Conservation (phyloP, 2,888 invertebrate species). For the Netelia virgata region DNA sequence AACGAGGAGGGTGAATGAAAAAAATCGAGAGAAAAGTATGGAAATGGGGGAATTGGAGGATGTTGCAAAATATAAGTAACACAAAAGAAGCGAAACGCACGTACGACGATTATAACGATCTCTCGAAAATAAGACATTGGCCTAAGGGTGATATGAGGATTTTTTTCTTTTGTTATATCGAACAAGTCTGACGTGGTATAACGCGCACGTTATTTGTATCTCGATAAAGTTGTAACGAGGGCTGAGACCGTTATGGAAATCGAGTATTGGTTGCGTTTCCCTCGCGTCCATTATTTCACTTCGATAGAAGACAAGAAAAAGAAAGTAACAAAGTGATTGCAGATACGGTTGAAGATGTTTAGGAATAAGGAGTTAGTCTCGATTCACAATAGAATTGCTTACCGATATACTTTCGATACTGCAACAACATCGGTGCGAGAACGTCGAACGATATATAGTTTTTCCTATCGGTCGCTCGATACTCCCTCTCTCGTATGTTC, state of each 20-base stretch:
- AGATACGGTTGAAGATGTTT: neutral
- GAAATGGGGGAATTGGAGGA: neutral
- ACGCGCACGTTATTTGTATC: neutral
- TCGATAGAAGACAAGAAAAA: slow-evolving; percentile 4
- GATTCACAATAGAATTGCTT: slow-evolving; percentile 50
- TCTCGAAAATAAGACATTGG: neutral
- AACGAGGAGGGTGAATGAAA: neutral
- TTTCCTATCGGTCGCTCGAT: slow-evolving; percentile 35
- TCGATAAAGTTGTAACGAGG: neutral
- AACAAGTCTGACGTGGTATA: neutral
- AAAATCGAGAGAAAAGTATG: neutral
- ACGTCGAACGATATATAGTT: neutral
- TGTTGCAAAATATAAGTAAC: neutral
- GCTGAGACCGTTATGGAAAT: slow-evolving; percentile 14
- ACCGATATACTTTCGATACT: slow-evolving; percentile 35
- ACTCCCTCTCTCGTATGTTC: slow-evolving; percentile 7
- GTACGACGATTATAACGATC: neutral
- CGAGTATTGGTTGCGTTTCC: neutral
- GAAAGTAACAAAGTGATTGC: neutral
- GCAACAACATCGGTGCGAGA: slow-evolving; percentile 11
- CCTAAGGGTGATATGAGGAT: neutral
- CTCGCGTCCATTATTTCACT: slow-evolving; percentile 32
- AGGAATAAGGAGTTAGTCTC: slow-evolving; percentile 21
- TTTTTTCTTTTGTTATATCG: neutral
- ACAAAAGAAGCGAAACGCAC: too few relatives aligned